Conservation (phyloP, 30 jellyfish, hydroid and myxozoan species). For the Aurelia sp. region DNA sequence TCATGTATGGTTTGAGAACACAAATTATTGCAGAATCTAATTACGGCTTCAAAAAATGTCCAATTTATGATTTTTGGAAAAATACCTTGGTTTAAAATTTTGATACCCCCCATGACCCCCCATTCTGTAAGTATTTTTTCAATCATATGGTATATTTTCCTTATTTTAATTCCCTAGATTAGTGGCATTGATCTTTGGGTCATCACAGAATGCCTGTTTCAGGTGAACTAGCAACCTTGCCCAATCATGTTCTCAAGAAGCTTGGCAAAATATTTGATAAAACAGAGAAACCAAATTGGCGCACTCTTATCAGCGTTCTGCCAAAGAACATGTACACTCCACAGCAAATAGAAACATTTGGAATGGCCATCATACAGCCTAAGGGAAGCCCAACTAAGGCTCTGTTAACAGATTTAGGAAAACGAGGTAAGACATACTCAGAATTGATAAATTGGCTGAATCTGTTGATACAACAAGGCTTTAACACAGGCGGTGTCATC, state of each 20-base stretch:
- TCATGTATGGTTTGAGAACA: too few relatives aligned
- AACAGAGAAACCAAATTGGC: slow-evolving; percentile 84
- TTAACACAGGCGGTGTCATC: slow-evolving; percentile 3
- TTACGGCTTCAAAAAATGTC: too few relatives aligned
- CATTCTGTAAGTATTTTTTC: too few relatives aligned
- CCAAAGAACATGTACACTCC: slow-evolving; percentile 49
- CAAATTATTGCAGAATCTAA: too few relatives aligned
- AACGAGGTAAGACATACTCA: slow-evolving; percentile 40
- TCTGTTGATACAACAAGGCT: slow-evolving; percentile 23
- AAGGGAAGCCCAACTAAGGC: slow-evolving; percentile 88
- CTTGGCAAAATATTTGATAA: slow-evolving; percentile 73
- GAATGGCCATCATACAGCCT: slow-evolving; percentile 73
- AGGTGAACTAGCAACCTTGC: slow-evolving; percentile 2
- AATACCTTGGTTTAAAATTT: too few relatives aligned
- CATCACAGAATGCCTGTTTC: too few relatives aligned
- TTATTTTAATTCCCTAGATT: too few relatives aligned
- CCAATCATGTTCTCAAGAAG: slow-evolving; percentile 41
- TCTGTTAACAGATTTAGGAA: slow-evolving; percentile 72
- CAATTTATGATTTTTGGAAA: too few relatives aligned
- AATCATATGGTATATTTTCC: too few relatives aligned
- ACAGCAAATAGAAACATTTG: slow-evolving; percentile 66
- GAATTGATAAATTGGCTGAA: slow-evolving; percentile 65
- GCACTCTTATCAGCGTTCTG: slow-evolving; percentile 49
- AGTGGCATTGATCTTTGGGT: too few relatives aligned
- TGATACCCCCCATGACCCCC: too few relatives aligned